Conservation (phyloP, 2,888 invertebrate genomes). For the Chrysotoxum bicinctum region DNA sequence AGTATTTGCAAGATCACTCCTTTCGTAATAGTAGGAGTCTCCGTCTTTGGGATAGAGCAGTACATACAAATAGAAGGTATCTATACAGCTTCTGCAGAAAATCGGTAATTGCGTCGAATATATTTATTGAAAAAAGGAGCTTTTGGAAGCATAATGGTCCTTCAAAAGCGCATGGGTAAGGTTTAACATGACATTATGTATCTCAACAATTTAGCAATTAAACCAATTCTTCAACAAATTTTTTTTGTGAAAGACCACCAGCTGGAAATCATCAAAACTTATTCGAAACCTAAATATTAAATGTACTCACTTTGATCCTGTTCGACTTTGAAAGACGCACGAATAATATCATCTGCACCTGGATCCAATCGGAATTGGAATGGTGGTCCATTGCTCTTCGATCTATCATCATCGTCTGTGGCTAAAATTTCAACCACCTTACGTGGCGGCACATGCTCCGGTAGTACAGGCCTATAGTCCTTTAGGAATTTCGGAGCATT, state of each 20-base stretch:
- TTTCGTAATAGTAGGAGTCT: no score
- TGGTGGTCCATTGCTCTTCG: constrained; percentile 97
- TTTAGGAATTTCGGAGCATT: constrained; percentile 96
- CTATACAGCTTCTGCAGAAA: no score
- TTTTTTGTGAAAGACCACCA: no score
- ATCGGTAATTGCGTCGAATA: no score
- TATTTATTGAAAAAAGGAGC: no score
- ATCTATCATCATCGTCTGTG: constrained; percentile 96
- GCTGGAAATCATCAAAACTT: background rate
- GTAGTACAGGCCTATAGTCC: constrained; percentile 95
- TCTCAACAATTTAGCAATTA: background rate
- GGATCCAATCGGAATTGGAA: constrained; percentile 97
- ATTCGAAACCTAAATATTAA: background rate
- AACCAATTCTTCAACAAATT: background rate
- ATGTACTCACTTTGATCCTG: constrained; percentile 93
- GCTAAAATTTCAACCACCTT: constrained; percentile 96
- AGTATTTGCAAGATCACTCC: no score
- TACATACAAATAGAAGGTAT: no score
- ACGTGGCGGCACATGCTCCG: constrained; percentile 95
- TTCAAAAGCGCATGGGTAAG: no score
- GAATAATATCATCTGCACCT: constrained; percentile 95
- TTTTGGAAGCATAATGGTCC: no score
- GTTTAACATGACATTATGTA: no score
- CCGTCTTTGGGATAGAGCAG: no score
- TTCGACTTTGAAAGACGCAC: constrained; percentile 97